phyloP scores from a whole-genome alignment of 2,797 vertebrate genomes.

The Bradypodion ventrale region DNA sequence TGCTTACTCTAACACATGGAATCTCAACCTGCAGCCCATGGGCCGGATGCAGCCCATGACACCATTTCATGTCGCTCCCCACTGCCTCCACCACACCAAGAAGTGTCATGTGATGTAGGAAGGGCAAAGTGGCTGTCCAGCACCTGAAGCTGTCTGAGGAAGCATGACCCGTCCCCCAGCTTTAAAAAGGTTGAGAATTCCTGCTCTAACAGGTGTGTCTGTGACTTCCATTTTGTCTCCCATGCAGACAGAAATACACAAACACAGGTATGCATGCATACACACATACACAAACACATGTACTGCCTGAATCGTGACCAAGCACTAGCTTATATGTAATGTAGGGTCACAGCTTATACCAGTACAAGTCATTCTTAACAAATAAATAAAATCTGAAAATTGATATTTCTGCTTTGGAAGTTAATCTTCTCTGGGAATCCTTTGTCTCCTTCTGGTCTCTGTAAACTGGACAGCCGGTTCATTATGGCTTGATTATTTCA shows the following conservation, averaged over 20 bases:
- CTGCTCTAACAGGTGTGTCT: slow-evolving; percentile 58
- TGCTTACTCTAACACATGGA: slow-evolving; percentile 53
- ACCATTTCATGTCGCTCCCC: no score
- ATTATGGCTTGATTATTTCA: not conserved
- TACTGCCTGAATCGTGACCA: not conserved
- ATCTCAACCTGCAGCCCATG: no score
- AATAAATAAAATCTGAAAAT: no score
- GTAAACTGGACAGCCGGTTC: not conserved
- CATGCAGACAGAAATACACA: not conserved
- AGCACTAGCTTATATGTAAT: not conserved
- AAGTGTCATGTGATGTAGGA: no score
- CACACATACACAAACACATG: not conserved
- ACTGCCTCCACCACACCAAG: no score
- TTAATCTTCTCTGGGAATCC: not conserved
- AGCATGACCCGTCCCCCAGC: no score
- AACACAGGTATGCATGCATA: not conserved
- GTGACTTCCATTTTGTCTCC: slow-evolving; percentile 52
- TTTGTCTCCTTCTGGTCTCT: not conserved
- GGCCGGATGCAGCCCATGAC: no score
- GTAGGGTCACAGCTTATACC: not conserved
- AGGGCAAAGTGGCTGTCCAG: no score
- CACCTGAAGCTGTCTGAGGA: no score
- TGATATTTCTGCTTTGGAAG: not conserved
- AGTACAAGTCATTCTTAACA: not conserved
- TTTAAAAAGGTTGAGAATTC: no score